Evolutionary conservation across 1,140 invertebrate species (phyloP), one percentile per base, ranked within the genome.

Genomic region (Bombus pyrosoma): DNA sequence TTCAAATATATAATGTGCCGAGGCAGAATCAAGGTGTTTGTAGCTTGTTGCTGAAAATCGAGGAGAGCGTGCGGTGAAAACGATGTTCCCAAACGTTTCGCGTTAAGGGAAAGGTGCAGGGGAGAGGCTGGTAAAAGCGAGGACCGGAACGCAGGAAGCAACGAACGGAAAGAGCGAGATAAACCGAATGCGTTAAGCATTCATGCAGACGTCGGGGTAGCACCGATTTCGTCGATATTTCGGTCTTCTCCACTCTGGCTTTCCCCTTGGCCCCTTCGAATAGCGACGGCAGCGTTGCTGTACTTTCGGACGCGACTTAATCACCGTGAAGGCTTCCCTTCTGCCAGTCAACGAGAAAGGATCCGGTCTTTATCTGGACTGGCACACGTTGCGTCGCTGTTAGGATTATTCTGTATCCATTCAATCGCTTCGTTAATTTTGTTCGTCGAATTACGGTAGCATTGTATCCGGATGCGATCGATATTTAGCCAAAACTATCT

Each of bases 291-390:
- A 81, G 62, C 88, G 83, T 74, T 87, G 83, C 87, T 89, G 83
- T 89, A 89, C 88, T 89, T 89, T 89, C 88, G 88, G 88, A 89
- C 88, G 88, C 72, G 88, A 87, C 88, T 89, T 89, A 89, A 89
- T 89, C 88, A 89, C 88, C 88, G 80, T 89, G 78, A 87, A 86
- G 88, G 87, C 79, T 86, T 86, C 87, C 75, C 74, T 68, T 53
- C 78, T 82, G 80, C 79, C 88, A 71, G 88, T 81, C 81, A 78
- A 89, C 87, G 88, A 86, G 88, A 89, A 89, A 89, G 87, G 88
- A 89, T 89, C 87, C 83, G 84, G 80, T 86, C 88, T 89, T 89
- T 89, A 89, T 89, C 87, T 89, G 80, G 76, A 76, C 62, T 83
- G 71, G 87, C 87, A 86, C 87, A 86, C 88, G 84, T 89, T 89